These are phyloP conservation scores for Plutomurus gul DNA, from an alignment of 1,140 invertebrate species.

Conservation along the genomic window DNA sequence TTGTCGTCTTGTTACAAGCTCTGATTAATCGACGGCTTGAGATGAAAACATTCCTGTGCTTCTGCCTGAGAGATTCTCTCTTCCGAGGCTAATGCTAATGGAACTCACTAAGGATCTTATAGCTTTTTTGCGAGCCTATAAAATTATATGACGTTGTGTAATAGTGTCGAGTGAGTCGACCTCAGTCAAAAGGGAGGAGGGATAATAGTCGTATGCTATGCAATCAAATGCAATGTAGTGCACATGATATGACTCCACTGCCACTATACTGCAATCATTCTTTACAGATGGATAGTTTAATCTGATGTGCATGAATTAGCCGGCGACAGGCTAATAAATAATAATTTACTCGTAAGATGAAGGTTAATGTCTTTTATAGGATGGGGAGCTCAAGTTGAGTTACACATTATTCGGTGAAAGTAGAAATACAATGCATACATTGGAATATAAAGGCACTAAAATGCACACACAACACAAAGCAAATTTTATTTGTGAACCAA, in stretches of 20 bases:
- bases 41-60: conserved; percentile 41
- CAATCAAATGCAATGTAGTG: conserved; percentile 29
- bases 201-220: conserved; percentile 4
- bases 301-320: conserved; percentile 28
- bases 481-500: background rate
- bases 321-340: conserved; percentile 22
- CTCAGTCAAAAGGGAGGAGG: conserved; percentile 11
- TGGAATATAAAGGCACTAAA: no score
- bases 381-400: conserved; percentile 8
- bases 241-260: conserved; percentile 4
- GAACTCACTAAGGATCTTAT: conserved; percentile 18
- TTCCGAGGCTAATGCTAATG: conserved; percentile 13
- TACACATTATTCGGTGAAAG: conserved; percentile 15
- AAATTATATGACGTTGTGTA: background rate
- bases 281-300: conserved; percentile 30
- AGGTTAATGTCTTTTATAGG: conserved; percentile 27
- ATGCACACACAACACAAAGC: background rate
- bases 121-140: conserved; percentile 27
- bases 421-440: no score
- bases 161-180: conserved; percentile 26
- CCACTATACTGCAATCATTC: conserved; percentile 1
- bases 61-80: conserved; percentile 13
- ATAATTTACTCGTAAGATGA: conserved; percentile 28
- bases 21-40: conserved; percentile 38
- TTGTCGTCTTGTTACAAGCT: conserved; percentile 34